phyloP scores from a whole-genome alignment of 2,888 invertebrate genomes.

The Scotopteryx bipunctaria region DNA sequence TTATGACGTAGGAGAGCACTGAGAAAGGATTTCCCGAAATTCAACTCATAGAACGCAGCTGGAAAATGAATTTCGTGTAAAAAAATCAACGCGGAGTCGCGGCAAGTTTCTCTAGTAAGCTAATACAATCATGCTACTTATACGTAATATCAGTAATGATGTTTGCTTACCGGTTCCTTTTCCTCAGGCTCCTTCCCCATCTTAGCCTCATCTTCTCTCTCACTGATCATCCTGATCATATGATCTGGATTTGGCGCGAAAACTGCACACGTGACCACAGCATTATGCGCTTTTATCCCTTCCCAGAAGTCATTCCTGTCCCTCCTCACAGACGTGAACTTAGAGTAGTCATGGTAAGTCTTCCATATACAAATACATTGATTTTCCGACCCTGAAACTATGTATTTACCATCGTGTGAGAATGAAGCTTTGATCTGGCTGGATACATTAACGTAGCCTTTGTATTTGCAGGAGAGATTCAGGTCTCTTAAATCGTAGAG shows the following conservation, averaged over 20 bases:
- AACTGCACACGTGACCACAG: conserved; percentile 97
- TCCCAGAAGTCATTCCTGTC: conserved; percentile 99
- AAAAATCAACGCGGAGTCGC: not conserved
- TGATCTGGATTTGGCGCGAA: conserved; percentile 98
- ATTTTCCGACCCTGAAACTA: conserved; percentile 98
- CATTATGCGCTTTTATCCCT: conserved; percentile 93
- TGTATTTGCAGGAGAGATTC: conserved; percentile 97
- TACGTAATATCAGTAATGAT: too few species aligned
- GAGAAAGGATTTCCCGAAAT: too few species aligned
- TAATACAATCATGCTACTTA: too few species aligned
- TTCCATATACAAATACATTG: conserved; percentile 99
- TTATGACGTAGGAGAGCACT: too few species aligned
- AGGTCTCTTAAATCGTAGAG: conserved; percentile 97
- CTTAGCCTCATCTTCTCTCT: conserved; percentile 72
- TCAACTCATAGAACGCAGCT: too few species aligned
- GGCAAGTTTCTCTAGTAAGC: too few species aligned
- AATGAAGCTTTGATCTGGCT: conserved; percentile 99
- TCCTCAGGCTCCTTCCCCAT: conserved; percentile 46
- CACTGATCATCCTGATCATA: conserved; percentile 89
- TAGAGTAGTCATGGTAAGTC: conserved; percentile 97
- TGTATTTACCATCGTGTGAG: conserved; percentile 98
- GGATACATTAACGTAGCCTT: conserved; percentile 95
- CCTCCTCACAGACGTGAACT: conserved; percentile 94
- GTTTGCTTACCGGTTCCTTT: conserved; percentile 61
- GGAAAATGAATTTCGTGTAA: too few species aligned